These are phyloP conservation scores for Hydrochoerus hydrochaeris DNA, from an alignment of 2,113 vertebrate species.

Conservation along the genomic window DNA sequence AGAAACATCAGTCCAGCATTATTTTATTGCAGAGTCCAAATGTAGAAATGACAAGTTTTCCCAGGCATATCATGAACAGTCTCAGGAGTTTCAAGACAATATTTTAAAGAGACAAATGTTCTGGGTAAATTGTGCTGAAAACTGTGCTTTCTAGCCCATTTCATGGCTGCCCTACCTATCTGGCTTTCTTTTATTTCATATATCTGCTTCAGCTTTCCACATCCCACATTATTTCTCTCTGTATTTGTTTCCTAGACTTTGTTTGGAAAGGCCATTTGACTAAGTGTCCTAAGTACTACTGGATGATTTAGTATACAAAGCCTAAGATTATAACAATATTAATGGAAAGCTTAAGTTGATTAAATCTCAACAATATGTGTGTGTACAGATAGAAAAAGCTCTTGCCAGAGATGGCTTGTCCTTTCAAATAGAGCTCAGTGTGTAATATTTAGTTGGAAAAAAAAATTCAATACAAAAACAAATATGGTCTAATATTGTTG, in stretches of 20 bases:
- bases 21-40: constrained; percentile 52
- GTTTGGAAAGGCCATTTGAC: background rate
- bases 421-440: background rate
- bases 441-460: background rate
- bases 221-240: background rate
- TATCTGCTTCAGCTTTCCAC: background rate
- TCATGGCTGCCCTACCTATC: background rate
- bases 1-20: constrained; percentile 20
- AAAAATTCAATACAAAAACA: background rate
- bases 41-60: constrained; percentile 51
- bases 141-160: constrained; percentile 43
- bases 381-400: constrained; percentile 5
- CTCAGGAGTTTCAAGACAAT: constrained; percentile 30
- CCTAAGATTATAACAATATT: background rate
- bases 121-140: constrained; percentile 57
- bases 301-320: background rate
- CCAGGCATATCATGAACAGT: constrained; percentile 27
- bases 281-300: background rate
- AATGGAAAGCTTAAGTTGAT: background rate
- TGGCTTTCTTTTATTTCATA: constrained; percentile 30
- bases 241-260: background rate
- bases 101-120: constrained; percentile 61
- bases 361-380: background rate
- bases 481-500: background rate
- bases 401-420: background rate